phyloP scores from a whole-genome alignment of 2,113 vertebrate species.

The Aramus guarauna region DNA sequence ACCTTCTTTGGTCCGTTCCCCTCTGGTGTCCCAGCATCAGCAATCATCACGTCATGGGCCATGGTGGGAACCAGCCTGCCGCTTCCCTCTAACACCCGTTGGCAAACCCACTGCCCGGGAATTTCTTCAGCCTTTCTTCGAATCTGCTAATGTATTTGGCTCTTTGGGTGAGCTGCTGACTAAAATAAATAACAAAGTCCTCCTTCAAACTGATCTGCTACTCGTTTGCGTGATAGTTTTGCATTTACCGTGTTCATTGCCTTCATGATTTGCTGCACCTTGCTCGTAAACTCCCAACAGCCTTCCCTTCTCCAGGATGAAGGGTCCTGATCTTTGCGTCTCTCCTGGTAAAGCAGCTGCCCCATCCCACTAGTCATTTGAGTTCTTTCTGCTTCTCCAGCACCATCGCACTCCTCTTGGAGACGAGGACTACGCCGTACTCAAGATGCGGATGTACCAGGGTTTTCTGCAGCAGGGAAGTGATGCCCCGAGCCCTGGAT shows the following conservation, averaged over 20 bases:
- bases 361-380: not conserved
- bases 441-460: fast-evolving
- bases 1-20: not conserved
- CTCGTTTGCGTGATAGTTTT: not conserved
- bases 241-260: too few relatives aligned
- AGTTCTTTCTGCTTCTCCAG: not conserved
- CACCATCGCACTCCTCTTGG: not conserved
- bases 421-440: not conserved
- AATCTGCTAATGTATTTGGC: not conserved
- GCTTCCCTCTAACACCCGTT: not conserved
- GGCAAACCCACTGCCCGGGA: fast-evolving
- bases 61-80: not conserved
- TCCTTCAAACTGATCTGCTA: not conserved
- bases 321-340: not conserved
- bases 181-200: too few relatives aligned
- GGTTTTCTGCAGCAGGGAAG: not conserved
- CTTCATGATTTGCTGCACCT: not conserved
- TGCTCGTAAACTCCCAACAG: not conserved
- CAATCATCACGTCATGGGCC: fast-evolving
- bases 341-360: not conserved
- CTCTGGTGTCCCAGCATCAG: not conserved
- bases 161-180: not conserved
- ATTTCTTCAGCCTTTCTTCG: not conserved
- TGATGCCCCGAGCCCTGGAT: fast-evolving
- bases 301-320: not conserved